Evolutionary conservation across 2,113 vertebrate genomes (phyloP).

Genomic region (Grus americana): DNA sequence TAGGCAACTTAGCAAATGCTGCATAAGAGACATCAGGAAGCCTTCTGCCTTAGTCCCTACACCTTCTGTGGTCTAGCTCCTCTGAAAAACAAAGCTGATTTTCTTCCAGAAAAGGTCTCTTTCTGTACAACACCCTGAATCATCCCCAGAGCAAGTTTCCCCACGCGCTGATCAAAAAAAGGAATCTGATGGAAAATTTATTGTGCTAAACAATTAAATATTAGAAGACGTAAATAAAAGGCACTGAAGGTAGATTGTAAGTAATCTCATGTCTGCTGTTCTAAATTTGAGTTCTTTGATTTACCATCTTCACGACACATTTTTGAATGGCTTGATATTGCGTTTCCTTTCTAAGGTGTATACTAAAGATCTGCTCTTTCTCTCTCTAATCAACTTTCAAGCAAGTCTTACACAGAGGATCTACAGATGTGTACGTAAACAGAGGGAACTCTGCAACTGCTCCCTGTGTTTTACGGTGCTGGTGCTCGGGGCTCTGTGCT

Average conservation of each 20-base stretch:
- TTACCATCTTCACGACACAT: rapidly evolving
- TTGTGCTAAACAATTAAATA: background rate
- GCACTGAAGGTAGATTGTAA: background rate
- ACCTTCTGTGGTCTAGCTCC: background rate
- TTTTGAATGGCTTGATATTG: background rate
- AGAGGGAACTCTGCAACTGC: background rate
- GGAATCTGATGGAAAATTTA: background rate
- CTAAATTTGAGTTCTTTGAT: background rate
- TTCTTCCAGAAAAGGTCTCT: background rate
- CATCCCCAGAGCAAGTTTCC: background rate
- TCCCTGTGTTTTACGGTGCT: background rate
- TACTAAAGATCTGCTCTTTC: background rate
- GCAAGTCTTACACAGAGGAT: background rate
- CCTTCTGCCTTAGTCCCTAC: background rate
- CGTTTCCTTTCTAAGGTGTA: background rate
- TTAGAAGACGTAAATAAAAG: background rate
- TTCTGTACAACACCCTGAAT: background rate
- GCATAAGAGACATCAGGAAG: background rate
- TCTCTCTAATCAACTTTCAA: background rate
- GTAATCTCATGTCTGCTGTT: background rate
- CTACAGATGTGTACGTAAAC: background rate
- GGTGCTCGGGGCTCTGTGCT: rapidly evolving
- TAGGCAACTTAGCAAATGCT: background rate
- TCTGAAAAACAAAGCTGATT: background rate
- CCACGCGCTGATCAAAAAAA: background rate